phyloP scores from a whole-genome alignment of 2,888 invertebrate species.

The Synanthedon tipuliformis region DNA sequence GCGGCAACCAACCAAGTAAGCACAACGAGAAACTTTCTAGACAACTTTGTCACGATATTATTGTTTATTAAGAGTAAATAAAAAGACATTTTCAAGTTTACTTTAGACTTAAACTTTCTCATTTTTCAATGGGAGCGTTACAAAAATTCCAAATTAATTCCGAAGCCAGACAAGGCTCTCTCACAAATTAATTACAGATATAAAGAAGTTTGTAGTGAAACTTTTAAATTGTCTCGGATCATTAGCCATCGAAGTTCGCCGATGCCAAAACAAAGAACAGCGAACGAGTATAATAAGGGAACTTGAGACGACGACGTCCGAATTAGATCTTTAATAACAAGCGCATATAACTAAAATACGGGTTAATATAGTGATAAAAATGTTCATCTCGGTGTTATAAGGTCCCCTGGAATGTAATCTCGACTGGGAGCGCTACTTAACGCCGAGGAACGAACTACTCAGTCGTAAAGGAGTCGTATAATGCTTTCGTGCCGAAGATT shows the following conservation, averaged over 20 bases:
- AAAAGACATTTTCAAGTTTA: not conserved
- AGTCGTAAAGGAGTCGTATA: constrained; percentile 10
- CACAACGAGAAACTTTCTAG: no score
- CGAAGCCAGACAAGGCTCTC: not conserved
- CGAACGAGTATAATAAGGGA: not conserved
- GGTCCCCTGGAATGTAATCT: constrained; percentile 31
- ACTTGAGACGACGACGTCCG: constrained; percentile 10
- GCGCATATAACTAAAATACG: constrained; percentile 22
- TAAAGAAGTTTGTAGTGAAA: not conserved
- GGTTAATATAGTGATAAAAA: constrained; percentile 35
- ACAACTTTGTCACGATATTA: no score
- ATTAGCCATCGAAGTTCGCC: not conserved
- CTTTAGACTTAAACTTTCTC: not conserved
- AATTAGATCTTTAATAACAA: constrained; percentile 33
- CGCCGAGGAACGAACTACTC: constrained; percentile 10
- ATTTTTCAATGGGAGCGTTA: not conserved
- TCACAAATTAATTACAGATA: not conserved
- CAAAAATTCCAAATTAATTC: not conserved
- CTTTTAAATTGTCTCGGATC: not conserved
- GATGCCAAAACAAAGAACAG: not conserved
- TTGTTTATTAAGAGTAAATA: no score
- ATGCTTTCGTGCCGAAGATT: not conserved
- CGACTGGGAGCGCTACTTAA: constrained; percentile 16
- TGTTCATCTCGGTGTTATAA: constrained; percentile 31
- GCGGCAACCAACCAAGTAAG: no score